Evolutionary conservation across 2,113 vertebrate genomes (phyloP), one percentile per base, ranked within the genome.

Genomic region (Theropithecus gelada): DNA sequence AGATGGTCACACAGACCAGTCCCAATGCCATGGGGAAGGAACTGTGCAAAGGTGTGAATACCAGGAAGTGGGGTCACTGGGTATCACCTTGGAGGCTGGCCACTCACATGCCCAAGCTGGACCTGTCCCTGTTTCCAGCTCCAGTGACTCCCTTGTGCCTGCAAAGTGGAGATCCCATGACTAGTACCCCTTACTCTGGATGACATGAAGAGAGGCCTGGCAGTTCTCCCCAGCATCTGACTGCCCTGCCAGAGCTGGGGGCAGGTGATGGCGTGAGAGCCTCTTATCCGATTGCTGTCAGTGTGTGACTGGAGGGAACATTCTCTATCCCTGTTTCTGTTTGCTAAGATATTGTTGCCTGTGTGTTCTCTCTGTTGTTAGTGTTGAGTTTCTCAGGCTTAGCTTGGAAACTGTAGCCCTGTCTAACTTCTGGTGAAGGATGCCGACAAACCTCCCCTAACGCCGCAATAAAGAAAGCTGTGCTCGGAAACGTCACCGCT

Each of bases 371-470:
- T 27, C 10, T 43, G 64, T 10, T 3, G 13, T 66, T 40, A 79
- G 57, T 22, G 30, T 5, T 25, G 80, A 8, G 66, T 17, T 30
- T 90, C 64, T 61, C 16, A 11, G 70, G 38, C 8, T n/a, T 11
- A 11, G 40, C 61, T 32, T 27, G 73, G 72, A 25, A 3, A 23
- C 1, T 1, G 4, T 2, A 30, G 73, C 13, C 64, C 73, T 4
- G 10, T 32, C 32, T 6, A 3, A 18, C 25, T 6, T 70, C 57
- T 22, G 18, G 23, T 6, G 52, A 14, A 40, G 82, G 32, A 11
- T 59, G 32, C 5, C 9, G 1, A 17, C 2, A 1, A 0, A 1
- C 16, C 9, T 40, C 23, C 52, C 76, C 30, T 0, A 4, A 13
- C 9, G 35, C 16, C 8, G 40, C 12, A 1, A 5, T 10, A 4